Evolutionary conservation across 2,888 invertebrate species (phyloP).

Genomic region (Petrophora chlorosata): DNA sequence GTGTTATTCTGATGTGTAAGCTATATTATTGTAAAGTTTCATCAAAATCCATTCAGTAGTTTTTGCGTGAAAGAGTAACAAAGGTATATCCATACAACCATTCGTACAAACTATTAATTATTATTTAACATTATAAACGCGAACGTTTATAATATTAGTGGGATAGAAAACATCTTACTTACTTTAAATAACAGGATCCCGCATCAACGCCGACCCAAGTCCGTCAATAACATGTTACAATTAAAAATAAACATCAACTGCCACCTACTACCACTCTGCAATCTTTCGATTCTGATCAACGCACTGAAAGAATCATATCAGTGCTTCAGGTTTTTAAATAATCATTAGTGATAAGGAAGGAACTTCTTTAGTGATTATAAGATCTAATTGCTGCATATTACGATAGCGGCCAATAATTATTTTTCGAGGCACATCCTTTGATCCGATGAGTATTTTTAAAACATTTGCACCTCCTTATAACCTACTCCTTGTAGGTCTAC

Average conservation of each 20-base stretch:
- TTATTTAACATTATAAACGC: too few relatives aligned
- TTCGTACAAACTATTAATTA: too few relatives aligned
- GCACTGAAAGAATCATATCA: conserved; percentile 71
- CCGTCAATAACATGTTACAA: conserved; percentile 6
- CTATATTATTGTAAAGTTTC: too few relatives aligned
- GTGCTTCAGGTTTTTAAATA: conserved; percentile 71
- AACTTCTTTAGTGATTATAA: conserved; percentile 63
- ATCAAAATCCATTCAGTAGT: too few relatives aligned
- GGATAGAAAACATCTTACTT: conserved; percentile 16
- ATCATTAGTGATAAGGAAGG: conserved; percentile 78
- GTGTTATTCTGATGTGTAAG: too few relatives aligned
- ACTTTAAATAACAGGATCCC: conserved; percentile 5
- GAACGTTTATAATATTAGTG: too few relatives aligned
- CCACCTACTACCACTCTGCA: conserved; percentile 36
- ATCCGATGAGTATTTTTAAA: not conserved
- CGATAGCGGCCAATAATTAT: conserved; percentile 34
- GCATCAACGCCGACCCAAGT: not conserved
- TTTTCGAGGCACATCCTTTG: not conserved
- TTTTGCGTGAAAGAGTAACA: too few relatives aligned
- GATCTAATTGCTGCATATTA: conserved; percentile 52
- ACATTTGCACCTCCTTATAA: not conserved
- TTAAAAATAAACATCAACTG: not conserved
- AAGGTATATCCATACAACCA: too few relatives aligned
- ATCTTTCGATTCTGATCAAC: conserved; percentile 52
- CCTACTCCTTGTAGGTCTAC: not conserved